phyloP scores from a whole-genome alignment of 92 coral and sea anemone species.

The Chrysogorgia sp. region DNA sequence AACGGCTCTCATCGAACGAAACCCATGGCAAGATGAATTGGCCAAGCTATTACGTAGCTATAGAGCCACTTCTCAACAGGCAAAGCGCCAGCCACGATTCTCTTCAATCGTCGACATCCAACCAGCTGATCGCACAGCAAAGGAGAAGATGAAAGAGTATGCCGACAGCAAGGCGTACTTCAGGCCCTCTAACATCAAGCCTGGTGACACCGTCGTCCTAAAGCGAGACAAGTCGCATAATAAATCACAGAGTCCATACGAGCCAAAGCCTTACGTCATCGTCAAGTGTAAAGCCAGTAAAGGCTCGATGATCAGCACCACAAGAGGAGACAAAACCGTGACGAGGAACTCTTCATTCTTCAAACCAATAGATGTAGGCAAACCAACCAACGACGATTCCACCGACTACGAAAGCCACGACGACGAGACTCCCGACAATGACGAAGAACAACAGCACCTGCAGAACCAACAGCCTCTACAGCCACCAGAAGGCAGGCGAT shows the following conservation, averaged over 20 bases:
- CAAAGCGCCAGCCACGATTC: constrained; percentile 8
- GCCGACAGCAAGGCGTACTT: constrained; percentile 29
- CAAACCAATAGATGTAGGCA: not conserved
- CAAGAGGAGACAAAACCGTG: constrained; percentile 15
- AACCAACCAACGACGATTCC: too few species aligned
- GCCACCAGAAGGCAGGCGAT: too few species aligned
- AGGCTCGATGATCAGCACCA: constrained; percentile 51
- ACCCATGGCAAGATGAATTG: constrained; percentile 13
- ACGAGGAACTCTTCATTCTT: constrained; percentile 46
- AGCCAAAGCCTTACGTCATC: constrained; percentile 45
- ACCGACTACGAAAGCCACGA: too few species aligned
- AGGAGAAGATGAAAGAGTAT: constrained; percentile 35
- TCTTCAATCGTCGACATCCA: not conserved
- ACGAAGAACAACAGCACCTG: too few species aligned
- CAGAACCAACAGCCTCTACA: too few species aligned
- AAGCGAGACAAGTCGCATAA: constrained; percentile 8
- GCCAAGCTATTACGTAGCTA: constrained; percentile 9
- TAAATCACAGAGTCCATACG: constrained; percentile 36
- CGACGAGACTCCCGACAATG: too few species aligned
- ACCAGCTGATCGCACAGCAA: not conserved
- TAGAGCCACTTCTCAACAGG: constrained; percentile 33
- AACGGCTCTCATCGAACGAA: not conserved
- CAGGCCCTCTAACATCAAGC: constrained; percentile 28
- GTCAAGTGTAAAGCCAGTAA: constrained; percentile 14
- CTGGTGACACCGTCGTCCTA: constrained; percentile 25